These are phyloP conservation scores for Peromyscus maniculatus DNA, from an alignment of 2,113 vertebrate genomes.

Conservation along the genomic window DNA sequence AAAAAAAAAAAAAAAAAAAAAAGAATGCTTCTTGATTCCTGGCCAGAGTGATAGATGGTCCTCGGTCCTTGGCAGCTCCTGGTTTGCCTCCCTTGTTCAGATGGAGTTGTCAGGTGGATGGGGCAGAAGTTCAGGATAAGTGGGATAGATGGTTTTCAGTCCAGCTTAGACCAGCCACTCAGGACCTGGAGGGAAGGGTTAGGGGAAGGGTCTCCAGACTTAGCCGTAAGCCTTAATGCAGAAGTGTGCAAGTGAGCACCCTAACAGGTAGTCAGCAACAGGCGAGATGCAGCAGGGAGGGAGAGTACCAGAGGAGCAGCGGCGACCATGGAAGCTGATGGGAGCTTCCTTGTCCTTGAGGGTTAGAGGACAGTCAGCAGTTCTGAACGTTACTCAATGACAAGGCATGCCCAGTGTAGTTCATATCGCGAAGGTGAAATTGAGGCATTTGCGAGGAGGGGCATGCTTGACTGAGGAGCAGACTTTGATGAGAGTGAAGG, in stretches of 20 bases:
- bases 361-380: not conserved
- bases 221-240: not conserved
- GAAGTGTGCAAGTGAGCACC: not conserved
- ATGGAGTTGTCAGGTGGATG: not conserved
- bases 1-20: not conserved
- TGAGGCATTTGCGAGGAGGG: not conserved
- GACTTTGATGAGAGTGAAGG: not conserved
- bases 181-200: not conserved
- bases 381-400: not conserved
- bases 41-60: not conserved
- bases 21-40: not conserved
- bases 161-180: not conserved
- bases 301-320: not conserved
- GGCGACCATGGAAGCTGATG: accelerated
- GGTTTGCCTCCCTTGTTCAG: not conserved
- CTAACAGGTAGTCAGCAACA: not conserved
- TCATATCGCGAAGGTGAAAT: accelerated
- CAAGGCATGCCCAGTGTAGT: not conserved
- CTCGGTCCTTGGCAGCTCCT: not conserved
- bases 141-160: accelerated
- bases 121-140: not conserved
- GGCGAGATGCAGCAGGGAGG: not conserved
- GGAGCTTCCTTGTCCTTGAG: not conserved
- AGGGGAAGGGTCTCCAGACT: not conserved
- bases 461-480: not conserved